Conservation (phyloP, 2,797 vertebrate species). For the Knipowitschia caucasica region DNA sequence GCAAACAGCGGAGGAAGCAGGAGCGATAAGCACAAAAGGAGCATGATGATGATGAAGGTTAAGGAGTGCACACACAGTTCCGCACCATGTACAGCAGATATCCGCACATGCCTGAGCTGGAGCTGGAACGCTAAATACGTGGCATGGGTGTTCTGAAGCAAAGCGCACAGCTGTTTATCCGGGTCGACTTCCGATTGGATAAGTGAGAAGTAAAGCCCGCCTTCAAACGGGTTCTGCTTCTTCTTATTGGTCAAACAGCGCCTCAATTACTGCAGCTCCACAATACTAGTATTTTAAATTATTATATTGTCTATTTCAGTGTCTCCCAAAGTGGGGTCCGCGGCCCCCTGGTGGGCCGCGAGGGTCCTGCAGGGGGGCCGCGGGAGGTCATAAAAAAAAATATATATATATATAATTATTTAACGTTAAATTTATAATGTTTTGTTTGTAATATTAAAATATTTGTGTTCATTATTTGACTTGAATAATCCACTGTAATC, state of each 20-base stretch:
- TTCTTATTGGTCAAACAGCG: constrained; percentile 31
- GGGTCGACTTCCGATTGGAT: constrained; percentile 54
- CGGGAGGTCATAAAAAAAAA: too few relatives aligned
- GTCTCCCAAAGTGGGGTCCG: too few relatives aligned
- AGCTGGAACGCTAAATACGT: constrained; percentile 64
- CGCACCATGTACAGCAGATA: too few relatives aligned
- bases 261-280: constrained; percentile 10
- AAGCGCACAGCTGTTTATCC: constrained; percentile 8
- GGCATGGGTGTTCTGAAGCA: constrained; percentile 62
- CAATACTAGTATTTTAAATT: not conserved
- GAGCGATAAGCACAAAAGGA: constrained; percentile 52
- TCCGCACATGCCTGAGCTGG: constrained; percentile 1
- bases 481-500: too few relatives aligned
- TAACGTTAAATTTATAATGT: too few relatives aligned
- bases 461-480: too few relatives aligned
- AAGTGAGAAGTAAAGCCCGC: not conserved
- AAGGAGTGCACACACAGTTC: too few relatives aligned
- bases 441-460: too few relatives aligned
- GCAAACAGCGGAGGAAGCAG: constrained; percentile 63
- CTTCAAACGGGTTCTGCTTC: not conserved
- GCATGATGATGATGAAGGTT: constrained; percentile 57
- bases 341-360: too few relatives aligned
- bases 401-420: too few relatives aligned
- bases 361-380: too few relatives aligned
- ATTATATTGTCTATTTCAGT: too few relatives aligned